A percentile compares a stretch with the other conserved stretches of the same genome.
These are phyloP conservation scores for Porites rus DNA, from an alignment of 92 coral and sea anemone species.

Conservation along the genomic window DNA sequence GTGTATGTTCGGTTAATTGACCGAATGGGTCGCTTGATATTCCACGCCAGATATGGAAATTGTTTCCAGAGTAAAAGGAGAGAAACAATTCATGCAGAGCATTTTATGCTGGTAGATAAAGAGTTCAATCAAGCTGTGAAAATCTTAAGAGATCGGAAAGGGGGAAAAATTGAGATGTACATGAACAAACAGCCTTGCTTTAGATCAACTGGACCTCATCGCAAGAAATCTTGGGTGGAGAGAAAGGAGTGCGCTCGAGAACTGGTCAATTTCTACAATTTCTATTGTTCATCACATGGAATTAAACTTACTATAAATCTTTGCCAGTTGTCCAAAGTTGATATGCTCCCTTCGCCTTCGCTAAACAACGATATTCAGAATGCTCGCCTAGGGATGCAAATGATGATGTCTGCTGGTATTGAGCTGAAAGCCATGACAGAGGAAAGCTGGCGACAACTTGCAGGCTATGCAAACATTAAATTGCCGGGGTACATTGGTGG, in stretches of 20 bases:
- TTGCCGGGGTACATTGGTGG: constrained; percentile 21
- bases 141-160: background rate
- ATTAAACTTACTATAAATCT: constrained; percentile 28
- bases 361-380: constrained; percentile 17
- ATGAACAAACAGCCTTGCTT: constrained; percentile 54
- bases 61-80: constrained; percentile 13
- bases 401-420: constrained; percentile 28
- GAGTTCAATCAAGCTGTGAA: constrained; percentile 21
- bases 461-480: background rate
- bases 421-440: constrained; percentile 37
- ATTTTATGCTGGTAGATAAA: constrained; percentile 39
- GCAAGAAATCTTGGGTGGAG: background rate
- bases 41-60: constrained; percentile 51
- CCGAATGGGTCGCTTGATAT: background rate
- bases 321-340: constrained; percentile 42
- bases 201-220: constrained; percentile 2
- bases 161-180: constrained; percentile 17
- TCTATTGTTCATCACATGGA: background rate
- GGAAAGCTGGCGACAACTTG: constrained; percentile 35
- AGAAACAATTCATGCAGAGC: constrained; percentile 36
- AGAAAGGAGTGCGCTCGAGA: constrained; percentile 31
- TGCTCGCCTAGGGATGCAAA: constrained; percentile 21
- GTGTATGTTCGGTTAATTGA: constrained; percentile 31
- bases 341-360: background rate
- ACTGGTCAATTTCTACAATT: constrained; percentile 4